Evolutionary conservation across 92 coral and sea anemone species (phyloP).

Genomic region (Zoanthus solanderi): DNA sequence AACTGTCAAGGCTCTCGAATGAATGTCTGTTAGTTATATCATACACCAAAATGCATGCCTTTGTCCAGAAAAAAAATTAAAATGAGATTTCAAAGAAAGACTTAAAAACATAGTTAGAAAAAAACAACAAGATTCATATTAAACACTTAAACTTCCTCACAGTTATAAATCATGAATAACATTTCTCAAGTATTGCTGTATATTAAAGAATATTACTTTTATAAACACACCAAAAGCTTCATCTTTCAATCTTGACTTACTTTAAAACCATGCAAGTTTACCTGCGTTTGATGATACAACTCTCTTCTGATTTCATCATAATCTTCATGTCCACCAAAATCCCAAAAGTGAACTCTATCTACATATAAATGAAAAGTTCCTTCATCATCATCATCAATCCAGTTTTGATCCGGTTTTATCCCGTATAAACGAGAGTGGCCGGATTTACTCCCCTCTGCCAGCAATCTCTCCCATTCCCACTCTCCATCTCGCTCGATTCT

Average conservation of each 20-base stretch:
- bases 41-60: slow-evolving; percentile 94
- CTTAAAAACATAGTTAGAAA: not conserved
- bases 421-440: no score
- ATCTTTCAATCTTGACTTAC: no score
- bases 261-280: not conserved
- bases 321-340: slow-evolving; percentile 97
- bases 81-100: not conserved
- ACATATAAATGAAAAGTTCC: not conserved
- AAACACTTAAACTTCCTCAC: no score
- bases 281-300: slow-evolving; percentile 97
- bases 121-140: not conserved
- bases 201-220: no score
- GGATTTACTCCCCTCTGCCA: no score
- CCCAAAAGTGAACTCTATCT: slow-evolving; percentile 98
- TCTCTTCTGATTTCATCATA: slow-evolving; percentile 90
- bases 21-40: slow-evolving; percentile 92
- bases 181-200: no score
- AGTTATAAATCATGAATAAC: no score
- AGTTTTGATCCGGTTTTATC: no score
- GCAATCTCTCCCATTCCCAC: no score
- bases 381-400: not conserved
- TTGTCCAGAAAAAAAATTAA: not conserved
- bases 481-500: no score
- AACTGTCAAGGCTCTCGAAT: slow-evolving; percentile 85
- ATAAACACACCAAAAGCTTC: no score